Base-by-base conservation (phyloP, 2,113 vertebrate genomes). In the Synchiropus splendidus region DNA sequence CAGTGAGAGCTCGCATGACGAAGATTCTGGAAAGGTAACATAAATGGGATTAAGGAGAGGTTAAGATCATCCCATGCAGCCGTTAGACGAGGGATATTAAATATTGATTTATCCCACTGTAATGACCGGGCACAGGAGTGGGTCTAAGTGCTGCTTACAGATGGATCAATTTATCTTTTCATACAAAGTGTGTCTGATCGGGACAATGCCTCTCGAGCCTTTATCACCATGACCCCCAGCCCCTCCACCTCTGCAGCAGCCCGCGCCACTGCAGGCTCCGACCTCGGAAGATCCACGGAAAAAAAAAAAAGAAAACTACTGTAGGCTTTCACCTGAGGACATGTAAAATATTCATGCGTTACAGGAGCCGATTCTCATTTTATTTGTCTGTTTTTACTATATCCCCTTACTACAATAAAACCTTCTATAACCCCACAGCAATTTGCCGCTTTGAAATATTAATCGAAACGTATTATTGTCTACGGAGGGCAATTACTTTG, bases 1-100 rank as follows among this genome's bases (percentile, higher is more conserved):
- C 64, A 60, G 78, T 82, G 77, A 86, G 86, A 78, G 67, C 73
- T 75, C 72, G 31, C 75, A 71, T 75, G 80, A 64, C 60, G 68
- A 83, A 82, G 75, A 81, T 84, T 85, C 84, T 81, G 78, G 84
- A 88, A 89, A 90, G 81, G 79, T 86, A 89, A 84, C 81, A 85
- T 88, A 90, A 83, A 87, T 89, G 83, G 89, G 74, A 87, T 90
- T 84, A 89, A 88, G 86, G 84, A 88, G 86, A 88, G 86, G 85
- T 88, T 89, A 85, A 89, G 85, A 87, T 89, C 81, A 89, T 88
- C 85, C 82, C 72, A 70, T 72, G 64, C 57, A 69, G 79, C 77
- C 85, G 73, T 89, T 80, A 84, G 66, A 81, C 4, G 53, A 58
- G 77, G 86, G 86, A 86, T 90, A 91, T 90, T 91, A 92, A 89